These are phyloP conservation scores for Amphiprion clarkii DNA, from an alignment of 2,797 vertebrate genomes.

Conservation along the genomic window DNA sequence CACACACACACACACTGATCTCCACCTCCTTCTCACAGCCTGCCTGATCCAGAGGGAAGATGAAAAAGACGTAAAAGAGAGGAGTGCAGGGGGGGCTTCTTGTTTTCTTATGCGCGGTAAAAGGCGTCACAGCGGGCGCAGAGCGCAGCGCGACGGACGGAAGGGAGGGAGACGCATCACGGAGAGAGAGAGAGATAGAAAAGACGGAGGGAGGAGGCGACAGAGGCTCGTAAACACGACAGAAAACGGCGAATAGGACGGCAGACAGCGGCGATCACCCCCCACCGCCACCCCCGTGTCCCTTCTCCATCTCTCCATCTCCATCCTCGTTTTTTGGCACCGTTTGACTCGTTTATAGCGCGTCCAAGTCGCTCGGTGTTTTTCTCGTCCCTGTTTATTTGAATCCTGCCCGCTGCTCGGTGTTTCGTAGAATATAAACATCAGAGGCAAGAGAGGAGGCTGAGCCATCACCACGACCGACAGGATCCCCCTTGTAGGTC, in stretches of 20 bases:
- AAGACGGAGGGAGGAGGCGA: slow-evolving; percentile 59
- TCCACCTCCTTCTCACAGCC: slow-evolving; percentile 32
- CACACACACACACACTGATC: slow-evolving; percentile 1
- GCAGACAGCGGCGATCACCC: slow-evolving; percentile 54
- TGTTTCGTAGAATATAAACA: not conserved
- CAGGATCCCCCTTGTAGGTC: slow-evolving; percentile 29
- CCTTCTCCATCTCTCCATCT: slow-evolving; percentile 60
- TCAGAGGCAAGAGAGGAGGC: slow-evolving; percentile 10
- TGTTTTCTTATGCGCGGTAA: slow-evolving; percentile 53
- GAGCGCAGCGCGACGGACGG: slow-evolving; percentile 32
- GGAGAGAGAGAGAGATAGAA: slow-evolving; percentile 19
- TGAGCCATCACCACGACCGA: slow-evolving; percentile 43
- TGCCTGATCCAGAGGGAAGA: slow-evolving; percentile 21
- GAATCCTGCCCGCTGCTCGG: not conserved
- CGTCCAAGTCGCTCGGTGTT: not conserved
- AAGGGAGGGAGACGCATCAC: slow-evolving; percentile 48
- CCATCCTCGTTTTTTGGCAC: slow-evolving; percentile 51
- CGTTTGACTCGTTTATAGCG: slow-evolving; percentile 16
- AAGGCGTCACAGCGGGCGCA: slow-evolving; percentile 61
- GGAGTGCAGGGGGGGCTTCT: slow-evolving; percentile 11
- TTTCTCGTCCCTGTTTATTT: not conserved
- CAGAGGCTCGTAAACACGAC: slow-evolving; percentile 73
- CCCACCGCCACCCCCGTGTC: slow-evolving; percentile 34
- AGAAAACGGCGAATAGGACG: slow-evolving; percentile 63
- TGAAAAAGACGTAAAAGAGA: slow-evolving; percentile 37